A percentile compares a stretch with the other conserved stretches of the same genome.
Conservation (phyloP, 1,140 invertebrate species). For the Eupristina koningsbergeri region DNA sequence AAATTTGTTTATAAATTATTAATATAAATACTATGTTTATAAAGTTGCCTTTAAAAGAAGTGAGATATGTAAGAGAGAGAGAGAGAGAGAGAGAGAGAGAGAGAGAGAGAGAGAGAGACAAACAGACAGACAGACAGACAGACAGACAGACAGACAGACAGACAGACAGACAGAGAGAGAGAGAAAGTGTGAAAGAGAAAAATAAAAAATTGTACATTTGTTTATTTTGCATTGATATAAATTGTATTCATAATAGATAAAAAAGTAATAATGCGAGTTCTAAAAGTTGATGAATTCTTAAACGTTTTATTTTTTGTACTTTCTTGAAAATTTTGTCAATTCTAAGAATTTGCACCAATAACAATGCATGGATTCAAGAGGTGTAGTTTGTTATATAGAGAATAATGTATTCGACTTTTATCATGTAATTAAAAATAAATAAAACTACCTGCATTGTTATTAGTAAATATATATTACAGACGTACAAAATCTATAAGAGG, state of each 20-base stretch:
- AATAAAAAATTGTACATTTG: slow-evolving; percentile 56
- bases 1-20: slow-evolving; percentile 31
- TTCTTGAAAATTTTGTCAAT: slow-evolving; percentile 19
- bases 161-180: neutral
- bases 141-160: neutral
- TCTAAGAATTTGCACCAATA: neutral
- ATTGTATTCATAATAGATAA: neutral
- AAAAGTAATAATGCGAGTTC: neutral
- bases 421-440: slow-evolving; percentile 1
- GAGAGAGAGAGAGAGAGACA: neutral
- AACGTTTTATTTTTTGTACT: slow-evolving; percentile 31
- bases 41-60: slow-evolving; percentile 53
- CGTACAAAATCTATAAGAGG: neutral
- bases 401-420: neutral
- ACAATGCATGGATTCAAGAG: slow-evolving; percentile 6
- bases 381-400: neutral
- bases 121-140: too few species aligned
- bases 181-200: neutral
- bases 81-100: neutral
- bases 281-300: slow-evolving; percentile 16
- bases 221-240: slow-evolving; percentile 49
- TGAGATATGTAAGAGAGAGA: neutral
- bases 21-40: slow-evolving; percentile 55
- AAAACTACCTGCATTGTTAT: neutral
- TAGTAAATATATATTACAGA: slow-evolving; percentile 28